A percentile compares a stretch with the other conserved stretches of the same genome.
phyloP scores from a whole-genome alignment of 2,797 vertebrate genomes.

The Melanotaenia boesemani region DNA sequence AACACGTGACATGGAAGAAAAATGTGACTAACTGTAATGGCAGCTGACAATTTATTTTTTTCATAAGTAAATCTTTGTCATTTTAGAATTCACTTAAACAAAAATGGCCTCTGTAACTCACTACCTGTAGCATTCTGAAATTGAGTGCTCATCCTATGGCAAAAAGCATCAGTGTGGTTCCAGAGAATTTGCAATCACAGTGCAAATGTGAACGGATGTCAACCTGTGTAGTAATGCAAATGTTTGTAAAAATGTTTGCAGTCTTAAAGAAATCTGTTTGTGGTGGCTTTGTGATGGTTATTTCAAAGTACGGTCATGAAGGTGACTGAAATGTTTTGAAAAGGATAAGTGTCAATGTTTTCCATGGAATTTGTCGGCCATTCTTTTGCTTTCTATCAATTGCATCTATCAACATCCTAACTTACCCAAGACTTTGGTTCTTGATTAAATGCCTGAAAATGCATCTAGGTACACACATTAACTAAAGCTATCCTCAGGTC shows the following conservation, averaged over 20 bases:
- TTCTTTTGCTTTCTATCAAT: background rate
- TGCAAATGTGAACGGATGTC: background rate
- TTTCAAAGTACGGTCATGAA: background rate
- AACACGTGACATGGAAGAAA: conserved; percentile 23
- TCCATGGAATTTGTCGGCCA: background rate
- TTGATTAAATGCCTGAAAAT: conserved; percentile 1
- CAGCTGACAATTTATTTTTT: conserved; percentile 24
- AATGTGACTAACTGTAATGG: conserved; percentile 3
- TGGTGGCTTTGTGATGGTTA: background rate
- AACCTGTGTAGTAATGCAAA: background rate
- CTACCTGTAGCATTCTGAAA: background rate
- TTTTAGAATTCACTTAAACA: background rate
- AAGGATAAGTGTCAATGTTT: background rate
- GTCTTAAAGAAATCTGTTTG: background rate
- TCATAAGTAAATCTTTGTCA: conserved; percentile 1
- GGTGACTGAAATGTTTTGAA: background rate
- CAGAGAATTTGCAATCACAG: too few relatives aligned
- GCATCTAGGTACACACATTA: background rate
- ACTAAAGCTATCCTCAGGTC: too few relatives aligned
- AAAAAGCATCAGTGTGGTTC: background rate
- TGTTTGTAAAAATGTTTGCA: background rate
- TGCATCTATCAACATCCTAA: background rate
- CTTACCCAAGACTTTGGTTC: background rate
- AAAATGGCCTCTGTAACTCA: background rate
- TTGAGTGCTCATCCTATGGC: background rate